Conservation (phyloP, 2,888 invertebrate genomes). For the Acanthopleura granulata region DNA sequence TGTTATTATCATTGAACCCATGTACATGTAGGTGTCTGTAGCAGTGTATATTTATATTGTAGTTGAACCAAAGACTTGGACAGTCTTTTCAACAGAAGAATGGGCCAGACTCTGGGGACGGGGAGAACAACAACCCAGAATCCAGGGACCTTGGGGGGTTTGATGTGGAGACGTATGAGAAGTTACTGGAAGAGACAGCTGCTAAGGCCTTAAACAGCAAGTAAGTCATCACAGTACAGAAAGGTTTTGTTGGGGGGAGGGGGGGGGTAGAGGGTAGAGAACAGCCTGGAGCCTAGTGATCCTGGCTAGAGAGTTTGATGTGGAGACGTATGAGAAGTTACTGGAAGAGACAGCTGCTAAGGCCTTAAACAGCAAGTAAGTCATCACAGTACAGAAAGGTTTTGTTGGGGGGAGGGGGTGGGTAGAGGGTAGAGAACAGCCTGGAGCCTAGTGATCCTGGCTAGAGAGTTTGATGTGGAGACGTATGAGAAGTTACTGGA, state of each 20-base stretch:
- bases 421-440: slow-evolving; percentile 21
- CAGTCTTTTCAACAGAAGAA: slow-evolving; percentile 9
- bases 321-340: slow-evolving; percentile 60
- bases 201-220: slow-evolving; percentile 67
- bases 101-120: slow-evolving; percentile 42
- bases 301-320: slow-evolving; percentile 41
- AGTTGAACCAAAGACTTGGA: slow-evolving; percentile 49
- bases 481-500: slow-evolving; percentile 63
- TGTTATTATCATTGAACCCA: too few relatives aligned
- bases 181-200: slow-evolving; percentile 64
- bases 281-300: slow-evolving; percentile 41
- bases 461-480: slow-evolving; percentile 50
- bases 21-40: too few relatives aligned
- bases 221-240: slow-evolving; percentile 52
- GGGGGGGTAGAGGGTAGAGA: background rate
- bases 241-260: background rate
- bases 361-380: slow-evolving; percentile 68
- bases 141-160: slow-evolving; percentile 37
- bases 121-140: slow-evolving; percentile 38
- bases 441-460: slow-evolving; percentile 37
- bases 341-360: slow-evolving; percentile 64
- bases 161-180: slow-evolving; percentile 60
- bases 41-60: background rate
- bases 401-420: background rate
- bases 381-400: too few relatives aligned